phyloP scores from a whole-genome alignment of 2,888 invertebrate genomes.

The Rhamphomyia laevipes region DNA sequence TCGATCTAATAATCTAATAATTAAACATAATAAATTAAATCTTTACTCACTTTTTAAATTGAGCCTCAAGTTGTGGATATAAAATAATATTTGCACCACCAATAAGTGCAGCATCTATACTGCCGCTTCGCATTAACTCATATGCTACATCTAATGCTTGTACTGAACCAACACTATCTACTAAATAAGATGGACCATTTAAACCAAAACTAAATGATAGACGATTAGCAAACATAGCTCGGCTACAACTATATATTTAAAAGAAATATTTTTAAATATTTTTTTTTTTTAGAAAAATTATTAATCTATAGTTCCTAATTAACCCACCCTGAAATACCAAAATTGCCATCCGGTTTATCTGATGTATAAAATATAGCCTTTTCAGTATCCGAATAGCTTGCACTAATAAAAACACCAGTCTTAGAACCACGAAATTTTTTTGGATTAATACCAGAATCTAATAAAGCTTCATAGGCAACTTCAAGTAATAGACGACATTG shows the following conservation, averaged over 20 bases:
- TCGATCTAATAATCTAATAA: too few relatives aligned
- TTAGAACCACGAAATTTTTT: conserved; percentile 45
- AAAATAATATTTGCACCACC: conserved; percentile 72
- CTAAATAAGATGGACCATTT: conserved; percentile 73
- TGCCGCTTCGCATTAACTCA: conserved; percentile 56
- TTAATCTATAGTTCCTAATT: neutral
- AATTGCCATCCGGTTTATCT: conserved; percentile 42
- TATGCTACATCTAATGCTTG: conserved; percentile 70
- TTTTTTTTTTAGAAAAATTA: neutral
- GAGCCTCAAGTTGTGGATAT: conserved; percentile 70
- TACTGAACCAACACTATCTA: conserved; percentile 81
- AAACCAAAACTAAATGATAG: conserved; percentile 75
- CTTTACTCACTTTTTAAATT: conserved; percentile 51
- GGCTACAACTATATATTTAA: conserved; percentile 49
- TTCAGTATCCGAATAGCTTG: conserved; percentile 55
- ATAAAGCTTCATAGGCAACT: conserved; percentile 56
- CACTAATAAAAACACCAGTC: conserved; percentile 57
- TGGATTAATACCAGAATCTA: conserved; percentile 57
- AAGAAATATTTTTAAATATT: neutral
- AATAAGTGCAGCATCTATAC: conserved; percentile 73
- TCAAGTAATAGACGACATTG: conserved; percentile 60
- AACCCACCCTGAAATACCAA: conserved; percentile 23
- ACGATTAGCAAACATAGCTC: conserved; percentile 79
- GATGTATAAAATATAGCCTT: conserved; percentile 60
- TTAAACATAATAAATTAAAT: too few relatives aligned